Evolutionary conservation across 1,140 invertebrate species (phyloP), one percentile per base, ranked within the genome.

Genomic region (Riptortus pedestris): DNA sequence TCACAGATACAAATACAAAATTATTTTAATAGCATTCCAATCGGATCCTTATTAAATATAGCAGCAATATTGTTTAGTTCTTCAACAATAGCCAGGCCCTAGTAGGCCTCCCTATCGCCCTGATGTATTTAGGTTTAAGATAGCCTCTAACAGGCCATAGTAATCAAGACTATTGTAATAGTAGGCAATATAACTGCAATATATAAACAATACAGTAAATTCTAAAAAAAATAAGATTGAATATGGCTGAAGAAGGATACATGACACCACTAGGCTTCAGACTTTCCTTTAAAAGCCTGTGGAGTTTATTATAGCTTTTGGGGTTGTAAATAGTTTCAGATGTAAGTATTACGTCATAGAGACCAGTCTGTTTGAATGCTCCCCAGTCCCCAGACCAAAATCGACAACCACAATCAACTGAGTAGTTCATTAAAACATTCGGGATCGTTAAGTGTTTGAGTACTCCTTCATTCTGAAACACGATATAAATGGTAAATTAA

Each of bases 271-370:
- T 69, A 52, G 75, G 69, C 69, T 82, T 85, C n/a, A 95, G 72
- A 63, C 78, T 78, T 31, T 77, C 70, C 71, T 83, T 77, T 69
- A 94, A 85, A 43, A 91, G 73, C 51, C 83, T 69, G 48, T 85
- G 77, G 0, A 95, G 71, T 72, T 92, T 93, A 22, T 74, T 69
- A 72, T 94, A 86, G 76, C 88, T 90, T 0, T 81, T 76, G 43
- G 81, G 72, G 79, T 92, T 93, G 70, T 96, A 95, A 70, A 94
- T 93, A 0, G 92, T 95, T 78, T 95, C 93, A 48, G 88, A 88
- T 7, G 89, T 90, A 1, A 95, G 76, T 70, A 95, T 94, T 22
- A 84, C 71, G 73, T 96, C 90, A 78, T 84, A 95, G 69, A 82
- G 78, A 64, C 47, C 68, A 63, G 48, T 70, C 64, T 22, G 79